phyloP scores from a whole-genome alignment of 2,797 vertebrate genomes.

The Characodon lateralis region DNA sequence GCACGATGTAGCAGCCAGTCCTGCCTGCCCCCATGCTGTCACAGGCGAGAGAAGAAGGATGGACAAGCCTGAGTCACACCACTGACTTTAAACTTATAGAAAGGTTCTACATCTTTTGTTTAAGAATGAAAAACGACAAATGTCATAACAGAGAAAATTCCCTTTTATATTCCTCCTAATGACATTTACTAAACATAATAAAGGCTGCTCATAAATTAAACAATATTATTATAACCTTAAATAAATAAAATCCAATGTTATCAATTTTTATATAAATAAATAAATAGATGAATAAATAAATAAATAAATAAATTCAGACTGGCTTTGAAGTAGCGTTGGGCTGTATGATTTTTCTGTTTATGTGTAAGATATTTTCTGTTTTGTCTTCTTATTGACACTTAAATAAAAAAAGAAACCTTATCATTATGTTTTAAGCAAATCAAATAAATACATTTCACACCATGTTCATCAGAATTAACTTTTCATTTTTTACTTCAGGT shows the following conservation, averaged over 20 bases:
- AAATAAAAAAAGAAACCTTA: background rate
- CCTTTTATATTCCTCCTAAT: no score
- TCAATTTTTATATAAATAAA: background rate
- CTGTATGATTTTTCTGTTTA: background rate
- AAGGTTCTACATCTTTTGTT: background rate
- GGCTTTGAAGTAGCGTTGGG: background rate
- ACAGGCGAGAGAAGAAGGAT: conserved; percentile 20
- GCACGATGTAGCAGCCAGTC: conserved; percentile 96
- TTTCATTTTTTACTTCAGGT: background rate
- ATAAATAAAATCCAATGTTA: background rate
- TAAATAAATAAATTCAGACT: background rate
- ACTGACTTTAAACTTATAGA: background rate
- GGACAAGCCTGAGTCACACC: conserved; percentile 9
- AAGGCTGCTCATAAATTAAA: background rate
- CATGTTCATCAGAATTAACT: background rate
- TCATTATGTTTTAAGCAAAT: background rate
- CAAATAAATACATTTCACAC: background rate
- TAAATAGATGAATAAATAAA: background rate
- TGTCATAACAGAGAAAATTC: no score
- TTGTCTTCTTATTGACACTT: no score
- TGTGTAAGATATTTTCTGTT: background rate
- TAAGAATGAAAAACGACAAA: background rate
- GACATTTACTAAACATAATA: background rate
- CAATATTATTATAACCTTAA: background rate
- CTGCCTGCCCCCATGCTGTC: conserved; percentile 91